phyloP scores from a whole-genome alignment of 2,797 vertebrate genomes.

The Mastacembelus armatus region DNA sequence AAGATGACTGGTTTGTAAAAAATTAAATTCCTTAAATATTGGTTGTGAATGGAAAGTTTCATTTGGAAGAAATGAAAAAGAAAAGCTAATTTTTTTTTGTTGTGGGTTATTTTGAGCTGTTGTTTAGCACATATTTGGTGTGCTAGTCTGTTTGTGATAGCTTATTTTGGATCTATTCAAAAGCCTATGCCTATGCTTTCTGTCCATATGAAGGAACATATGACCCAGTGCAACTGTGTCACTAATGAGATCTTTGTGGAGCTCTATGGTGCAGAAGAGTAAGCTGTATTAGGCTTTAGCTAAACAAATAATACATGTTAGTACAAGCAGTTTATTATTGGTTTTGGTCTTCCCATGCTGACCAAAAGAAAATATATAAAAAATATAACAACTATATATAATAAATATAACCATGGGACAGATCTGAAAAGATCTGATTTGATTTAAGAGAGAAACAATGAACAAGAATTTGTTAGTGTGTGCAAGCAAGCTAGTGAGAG shows the following conservation, averaged over 20 bases:
- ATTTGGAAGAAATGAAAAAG: too few relatives aligned
- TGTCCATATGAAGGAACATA: not conserved
- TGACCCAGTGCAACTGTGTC: not conserved
- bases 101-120: too few relatives aligned
- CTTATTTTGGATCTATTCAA: not conserved
- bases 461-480: slow-evolving; percentile 43
- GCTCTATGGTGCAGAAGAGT: not conserved
- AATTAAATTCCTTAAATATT: too few relatives aligned
- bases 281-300: not conserved
- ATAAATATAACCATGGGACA: not conserved
- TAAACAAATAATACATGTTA: not conserved
- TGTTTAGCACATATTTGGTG: too few relatives aligned
- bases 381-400: not conserved
- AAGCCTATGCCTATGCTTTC: not conserved
- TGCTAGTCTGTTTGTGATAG: not conserved
- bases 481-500: slow-evolving; percentile 49
- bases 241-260: not conserved
- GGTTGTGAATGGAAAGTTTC: too few relatives aligned
- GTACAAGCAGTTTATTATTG: not conserved
- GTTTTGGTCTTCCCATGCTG: not conserved
- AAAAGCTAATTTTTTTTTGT: too few relatives aligned
- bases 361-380: not conserved
- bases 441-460: slow-evolving; percentile 38
- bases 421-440: slow-evolving; percentile 17
- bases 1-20: too few relatives aligned